Conservation (phyloP, 2,113 vertebrate species). For the Rhinogobius similis region DNA sequence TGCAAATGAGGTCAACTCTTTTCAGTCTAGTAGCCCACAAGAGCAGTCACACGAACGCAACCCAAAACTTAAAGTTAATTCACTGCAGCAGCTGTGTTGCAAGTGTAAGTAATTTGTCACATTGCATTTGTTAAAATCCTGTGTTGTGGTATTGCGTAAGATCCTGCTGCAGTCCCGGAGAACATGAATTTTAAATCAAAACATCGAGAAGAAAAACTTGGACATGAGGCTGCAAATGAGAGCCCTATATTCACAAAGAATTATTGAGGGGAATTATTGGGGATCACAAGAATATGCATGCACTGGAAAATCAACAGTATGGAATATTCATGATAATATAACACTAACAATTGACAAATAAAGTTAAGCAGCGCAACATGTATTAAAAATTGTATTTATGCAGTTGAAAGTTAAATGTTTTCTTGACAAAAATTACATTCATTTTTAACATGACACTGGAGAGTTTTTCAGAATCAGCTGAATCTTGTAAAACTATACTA, state of each 20-base stretch:
- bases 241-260: neutral
- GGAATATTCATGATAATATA: too few relatives aligned
- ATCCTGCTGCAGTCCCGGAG: conserved; percentile 2
- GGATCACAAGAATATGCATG: neutral
- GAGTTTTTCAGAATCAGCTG: neutral
- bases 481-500: neutral
- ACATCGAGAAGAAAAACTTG: conserved; percentile 1
- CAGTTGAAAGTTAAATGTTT: too few relatives aligned
- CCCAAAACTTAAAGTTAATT: neutral
- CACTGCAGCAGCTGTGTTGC: neutral
- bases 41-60: neutral
- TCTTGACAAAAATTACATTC: neutral
- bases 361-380: too few relatives aligned
- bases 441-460: neutral
- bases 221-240: neutral
- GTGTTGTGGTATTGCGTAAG: conserved; percentile 20
- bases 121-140: conserved; percentile 7
- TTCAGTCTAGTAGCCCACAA: neutral
- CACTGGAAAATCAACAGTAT: neutral
- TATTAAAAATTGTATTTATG: too few relatives aligned
- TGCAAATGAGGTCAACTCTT: neutral
- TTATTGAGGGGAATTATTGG: neutral
- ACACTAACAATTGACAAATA: too few relatives aligned
- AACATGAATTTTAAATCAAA: conserved; percentile 7
- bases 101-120: conserved; percentile 5